Base-by-base conservation (phyloP, 2,113 vertebrate species). In the Herpetotheres cachinnans region DNA sequence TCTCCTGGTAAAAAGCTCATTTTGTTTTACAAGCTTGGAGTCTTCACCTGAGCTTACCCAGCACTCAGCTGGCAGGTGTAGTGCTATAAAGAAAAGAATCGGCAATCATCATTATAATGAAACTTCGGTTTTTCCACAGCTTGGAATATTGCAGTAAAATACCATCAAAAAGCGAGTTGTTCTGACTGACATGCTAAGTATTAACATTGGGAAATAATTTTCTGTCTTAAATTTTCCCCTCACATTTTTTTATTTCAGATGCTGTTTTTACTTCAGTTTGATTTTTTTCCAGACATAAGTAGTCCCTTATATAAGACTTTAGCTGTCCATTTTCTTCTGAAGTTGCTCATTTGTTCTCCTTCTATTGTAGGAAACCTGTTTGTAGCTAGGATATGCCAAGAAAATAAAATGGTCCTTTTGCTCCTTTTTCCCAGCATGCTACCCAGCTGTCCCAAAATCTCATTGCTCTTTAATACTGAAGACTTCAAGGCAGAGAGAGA, bases 371-470 rank as follows among this genome's bases (percentile, higher is more conserved):
- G 54, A 82, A 97, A 91, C 14, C 59, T 87, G 70, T 85, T 93
- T 91, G 58, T 50, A 91, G 70, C 54, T 85, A 80, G 78, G 62
- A 58, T 89, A 73, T 91, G 70, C 81, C 78, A 91, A 94, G 81
- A 94, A 95, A 94, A 89, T 87, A 67, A 89, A 95, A 92, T 42
- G 21, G 56, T 67, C 44, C 34, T 92, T 87, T 96, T 92, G 67
- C 78, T 89, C 40, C 61, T 90, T 91, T 85, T 86, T 58, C 74
- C 70, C 86, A 92, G 86, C 86, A 87, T 91, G 89, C 46, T 91
- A 38, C n/a, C 44, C 62, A 96, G 67, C 40, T 94, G 77, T 82
- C 72, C 74, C 78, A 46, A 95, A 94, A 84, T 94, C 62, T 77
- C 78, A 42, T n/a, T 87, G 77, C 59, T 91, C 52, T 91, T 67